Evolutionary conservation across 2,113 vertebrate species (phyloP), one percentile per base, ranked within the genome.

Genomic region (Phalacrocorax pelagicus): DNA sequence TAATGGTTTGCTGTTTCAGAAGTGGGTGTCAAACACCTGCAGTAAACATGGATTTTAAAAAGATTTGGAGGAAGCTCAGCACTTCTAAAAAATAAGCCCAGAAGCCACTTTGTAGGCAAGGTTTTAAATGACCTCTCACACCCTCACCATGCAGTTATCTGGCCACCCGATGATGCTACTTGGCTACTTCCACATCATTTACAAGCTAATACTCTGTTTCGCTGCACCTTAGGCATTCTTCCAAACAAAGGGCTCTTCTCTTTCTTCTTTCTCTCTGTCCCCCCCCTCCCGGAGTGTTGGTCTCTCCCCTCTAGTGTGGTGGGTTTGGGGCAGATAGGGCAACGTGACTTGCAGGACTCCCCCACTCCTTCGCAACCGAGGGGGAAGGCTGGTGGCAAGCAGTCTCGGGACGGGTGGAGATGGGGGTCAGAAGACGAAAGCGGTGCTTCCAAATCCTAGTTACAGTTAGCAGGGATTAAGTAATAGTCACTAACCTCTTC

Each of bases 401-500:
- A 26, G 11, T 1, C 34, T 18, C 16, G 42, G 22, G 34, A 29
- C 63, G 27, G 57, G 62, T 4, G 47, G 44, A 14, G 9, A 5
- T 15, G 18, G 8, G 13, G 6, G 17, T 36, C 44, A 57, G 67
- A 29, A 63, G 61, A 36, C 19, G 42, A 81, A 88, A 83, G 55
- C 34, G 3, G 26, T 36, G 55, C 72, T 63, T 83, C 47, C 86
- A 70, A 88, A 83, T n/a, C 51, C 71, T 59, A 92, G 67, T 67
- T 42, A 66, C 80, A 67, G 38, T 17, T 32, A 86, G 57, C 26
- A 24, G 42, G 75, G 65, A 71, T 86, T 66, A 96, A 91, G 38
- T 16, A 90, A 93, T 5, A 57, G 51, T n/a, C 69, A 96, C 96
- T 96, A 92, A 96, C 96, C 96, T 96, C 90, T 95, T 40, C 27